Base-by-base conservation (phyloP, 2,797 vertebrate genomes). In the Sus cebifrons region DNA sequence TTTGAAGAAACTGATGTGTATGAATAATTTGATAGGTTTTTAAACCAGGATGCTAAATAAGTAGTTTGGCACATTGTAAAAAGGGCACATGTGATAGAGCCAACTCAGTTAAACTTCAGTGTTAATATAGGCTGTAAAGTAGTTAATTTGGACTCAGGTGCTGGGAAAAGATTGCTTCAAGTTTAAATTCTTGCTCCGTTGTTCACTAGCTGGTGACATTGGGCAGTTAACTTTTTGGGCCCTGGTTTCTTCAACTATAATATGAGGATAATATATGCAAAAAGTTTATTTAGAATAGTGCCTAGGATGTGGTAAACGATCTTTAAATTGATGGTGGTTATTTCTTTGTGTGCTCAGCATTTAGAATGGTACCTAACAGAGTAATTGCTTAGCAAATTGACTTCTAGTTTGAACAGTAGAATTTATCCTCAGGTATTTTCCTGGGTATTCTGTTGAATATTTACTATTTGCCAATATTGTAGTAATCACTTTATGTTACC, bases 401-500 rank as follows among this genome's bases (percentile, higher is more conserved):
- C 93, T 36, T 36, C 56, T 78, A 25, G 29, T 94, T 91, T 87
- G 25, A 91, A 95, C 25, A 88, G n/a, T 88, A 49, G 62, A 54
- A 81, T 87, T 94, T 88, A 86, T 36, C 79, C 49, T 82, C 67
- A 44, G 9, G 70, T 92, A 75, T 83, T 97, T 90, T 73, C 58
- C 29, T 65, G 67, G 32, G 11, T 86, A 58, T 95, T 94, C 32
- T 92, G n/a, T 92, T 89, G 44, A 94, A 29, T 84, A 78, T 54
- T 92, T 68, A 49, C 12, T 74, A 2, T 83, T 23, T 92, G 29
- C 64, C 56, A 92, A 58, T 32, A 32, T n/a, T 94, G 27, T 89
- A 74, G 20, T 71, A 86, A 68, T 85, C 20, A 52, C 2, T 77
- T 83, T 91, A 60, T 79, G 52, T 84, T 73, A 21, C 52, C 36